Percentiles rank a stretch among this genome's conserved stretches.
Conservation (phyloP, 2,113 vertebrate species). For the Cnemophilus loriae region DNA sequence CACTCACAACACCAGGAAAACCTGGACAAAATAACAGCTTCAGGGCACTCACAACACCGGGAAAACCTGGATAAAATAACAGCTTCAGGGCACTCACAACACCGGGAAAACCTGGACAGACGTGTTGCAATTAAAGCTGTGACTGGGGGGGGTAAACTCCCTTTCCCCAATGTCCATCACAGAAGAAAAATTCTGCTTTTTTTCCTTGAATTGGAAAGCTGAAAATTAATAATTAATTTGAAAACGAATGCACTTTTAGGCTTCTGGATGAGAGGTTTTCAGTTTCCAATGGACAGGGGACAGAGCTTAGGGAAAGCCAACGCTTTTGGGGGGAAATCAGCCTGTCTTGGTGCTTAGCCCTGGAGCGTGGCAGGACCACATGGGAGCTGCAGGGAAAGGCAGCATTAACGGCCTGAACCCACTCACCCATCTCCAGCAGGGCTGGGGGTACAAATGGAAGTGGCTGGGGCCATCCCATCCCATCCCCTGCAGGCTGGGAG, state of each 20-base stretch:
- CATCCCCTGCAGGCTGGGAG: background rate
- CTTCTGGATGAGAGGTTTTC: background rate
- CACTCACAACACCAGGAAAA: accelerated
- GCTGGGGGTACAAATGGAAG: background rate
- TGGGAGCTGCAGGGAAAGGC: background rate
- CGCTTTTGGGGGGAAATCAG: background rate
- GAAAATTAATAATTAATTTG: background rate
- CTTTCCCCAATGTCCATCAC: background rate
- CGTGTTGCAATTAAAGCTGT: accelerated
- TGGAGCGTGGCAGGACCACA: accelerated
- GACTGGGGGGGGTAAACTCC: accelerated
- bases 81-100: background rate
- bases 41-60: accelerated
- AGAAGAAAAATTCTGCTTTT: background rate
- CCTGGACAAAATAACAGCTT: background rate
- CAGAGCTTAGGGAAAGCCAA: background rate
- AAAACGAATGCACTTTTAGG: background rate
- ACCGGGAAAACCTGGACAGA: background rate
- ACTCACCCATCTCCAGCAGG: background rate
- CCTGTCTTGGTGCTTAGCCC: background rate
- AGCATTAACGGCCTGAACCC: background rate
- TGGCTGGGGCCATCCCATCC: background rate
- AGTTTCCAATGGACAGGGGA: background rate
- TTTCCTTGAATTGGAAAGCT: background rate
- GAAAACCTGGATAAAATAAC: background rate